Evolutionary conservation across 1,140 invertebrate genomes (phyloP), one percentile per base, ranked within the genome.

Genomic region (Mya arenaria): DNA sequence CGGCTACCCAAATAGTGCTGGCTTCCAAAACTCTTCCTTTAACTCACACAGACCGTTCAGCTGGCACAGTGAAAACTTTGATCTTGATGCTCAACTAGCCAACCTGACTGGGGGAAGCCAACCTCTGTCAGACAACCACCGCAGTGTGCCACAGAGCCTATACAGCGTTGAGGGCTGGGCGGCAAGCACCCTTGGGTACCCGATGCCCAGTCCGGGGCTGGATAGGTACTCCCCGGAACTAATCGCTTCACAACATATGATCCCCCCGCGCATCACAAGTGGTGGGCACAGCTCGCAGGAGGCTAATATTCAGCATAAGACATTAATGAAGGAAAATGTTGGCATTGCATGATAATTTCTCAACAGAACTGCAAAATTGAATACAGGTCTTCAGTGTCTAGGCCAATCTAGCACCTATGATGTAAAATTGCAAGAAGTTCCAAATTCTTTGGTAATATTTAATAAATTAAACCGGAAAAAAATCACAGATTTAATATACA

Each of bases 41-140:
- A 84, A 81, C 30, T 81, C 85, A 8, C 85, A 83, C 41, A 80
- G 90, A n/a, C 90, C 90, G 0, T 90, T 89, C 65, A 90, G 89
- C 66, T 91, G 90, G 90, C 90, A 91, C 60, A 89, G 89, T 84
- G 90, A 91, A 74, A 88, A 84, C 60, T 91, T 91, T 84, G 89
- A 91, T 48, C 72, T 91, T n/a, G 90, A 91, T 77, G 58, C 84
- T 34, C 83, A 86, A 19, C 55, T 89, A 63, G 81, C 85, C 15
- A 79, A 63, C 39, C 37, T 68, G 34, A 65, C 58, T 32, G 34
- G 34, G 3, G 58, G 37, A n/a, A 75, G 56, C 60, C 72, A 69
- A 17, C 62, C 71, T 17, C 79, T 66, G 37, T 68, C 83, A n/a
- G 88, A 90, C 34, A 90, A 86, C 77, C 87, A 89, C 56, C 82